Percentiles rank a stretch among this genome's conserved stretches.
phyloP scores from a whole-genome alignment of 2,113 vertebrate genomes.

The crab-eating macaque (Macaca fascicularis) region T2T-MFA8v1.1 NC_088376.1:161177001-161177500 shows the following conservation, averaged over 20 bases:
- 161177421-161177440: conserved; percentile 1
- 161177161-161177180: neutral
- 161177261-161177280: neutral
- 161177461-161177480: neutral
- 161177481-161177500: neutral
- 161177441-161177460: neutral
- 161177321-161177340: neutral
- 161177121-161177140: neutral
- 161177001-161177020: neutral
- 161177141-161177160: neutral
- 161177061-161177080: neutral
- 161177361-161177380: neutral
- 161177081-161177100: neutral
- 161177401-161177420: neutral
- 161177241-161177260: neutral
- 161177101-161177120: neutral
- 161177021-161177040: neutral
- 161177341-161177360: neutral
- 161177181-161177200: neutral
- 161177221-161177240: neutral
- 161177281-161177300: neutral
- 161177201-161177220: neutral
- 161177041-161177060: neutral
- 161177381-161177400: neutral
- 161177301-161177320: neutral